Base-by-base conservation (phyloP, 2,888 invertebrate genomes). In the Opisthograptis luteolata region DNA sequence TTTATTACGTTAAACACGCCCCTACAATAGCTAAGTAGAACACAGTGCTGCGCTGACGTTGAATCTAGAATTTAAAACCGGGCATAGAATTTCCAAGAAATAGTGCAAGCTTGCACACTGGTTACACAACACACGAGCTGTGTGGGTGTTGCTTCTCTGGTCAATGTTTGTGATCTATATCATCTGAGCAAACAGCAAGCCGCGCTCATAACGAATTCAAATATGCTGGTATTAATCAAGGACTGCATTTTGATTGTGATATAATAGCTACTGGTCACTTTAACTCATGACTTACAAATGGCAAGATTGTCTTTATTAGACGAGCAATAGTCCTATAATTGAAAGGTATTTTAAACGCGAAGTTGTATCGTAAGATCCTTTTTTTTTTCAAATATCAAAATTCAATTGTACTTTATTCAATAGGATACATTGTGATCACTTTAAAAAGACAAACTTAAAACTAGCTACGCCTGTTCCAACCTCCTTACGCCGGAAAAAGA, bases 91-190 rank as follows among this genome's bases (percentile, higher is more conserved):
- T 25, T 25, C 8, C 4, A 25, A 3, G 10, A 25, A 25, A 9
- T 9, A 24, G 17, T 24, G 24, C 3, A 8, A 35, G 22, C 31
- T 40, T 30, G 14, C 19, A 20, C 22, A 35, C 20, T 36, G 27
- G 0, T 15, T 34, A 20, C 6, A 22, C 2, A 31, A 15, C 7
- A 22, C 34, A 40, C 9, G 19, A 10, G 12, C 30, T 3, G 41
- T 49, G 59, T 57, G 51, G 59, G 56, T 40, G 56, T 54, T 54
- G 54, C 51, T 22, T 44, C 27, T 44, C 46, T 52, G 62, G 55
- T 52, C 59, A 62, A 46, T 53, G 56, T 60, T 64, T 58, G 52
- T 51, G 49, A 49, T 55, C 52, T 45, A 47, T 39, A 52, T 50
- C 50, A 45, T 47, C 41, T 31, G 27, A 48, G 49, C 43, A 48